A percentile compares a stretch with the other conserved stretches of the same genome.
These are phyloP conservation scores for Pterois miles DNA, from an alignment of 2,797 vertebrate genomes.

Conservation along the genomic window DNA sequence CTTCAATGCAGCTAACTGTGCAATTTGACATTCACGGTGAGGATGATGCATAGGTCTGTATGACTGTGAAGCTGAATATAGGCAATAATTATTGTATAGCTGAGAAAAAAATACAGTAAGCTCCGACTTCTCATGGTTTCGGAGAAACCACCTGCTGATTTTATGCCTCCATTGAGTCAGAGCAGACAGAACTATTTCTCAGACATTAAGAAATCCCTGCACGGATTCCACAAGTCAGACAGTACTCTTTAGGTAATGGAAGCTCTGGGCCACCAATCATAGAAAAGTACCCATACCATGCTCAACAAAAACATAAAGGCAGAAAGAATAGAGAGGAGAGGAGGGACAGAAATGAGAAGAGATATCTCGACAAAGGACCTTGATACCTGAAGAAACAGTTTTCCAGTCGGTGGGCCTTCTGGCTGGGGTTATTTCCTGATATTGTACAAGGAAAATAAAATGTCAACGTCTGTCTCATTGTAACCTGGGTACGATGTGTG, in stretches of 20 bases:
- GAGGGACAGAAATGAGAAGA: constrained; percentile 11
- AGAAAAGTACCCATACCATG: constrained; percentile 21
- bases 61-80: background rate
- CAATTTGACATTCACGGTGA: background rate
- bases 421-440: constrained; percentile 46
- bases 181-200: constrained; percentile 13
- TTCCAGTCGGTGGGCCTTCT: constrained; percentile 48
- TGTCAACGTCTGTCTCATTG: constrained; percentile 61
- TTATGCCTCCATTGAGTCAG: constrained; percentile 2
- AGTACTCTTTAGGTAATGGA: constrained; percentile 38
- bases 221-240: constrained; percentile 18
- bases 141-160: constrained; percentile 16
- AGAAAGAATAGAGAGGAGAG: background rate
- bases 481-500: constrained; percentile 49
- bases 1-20: background rate
- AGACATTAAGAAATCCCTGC: constrained; percentile 31
- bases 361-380: constrained; percentile 16
- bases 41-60: background rate
- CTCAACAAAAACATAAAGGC: constrained; percentile 30
- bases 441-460: constrained; percentile 60
- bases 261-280: constrained; percentile 25
- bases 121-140: background rate
- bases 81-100: background rate
- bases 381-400: constrained; percentile 31
- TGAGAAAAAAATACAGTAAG: background rate